Percentiles rank a stretch among this genome's conserved stretches.
These are phyloP conservation scores for Aporrectodea caliginosa DNA, from an alignment of 1,140 invertebrate genomes.

Conservation along the genomic window DNA sequence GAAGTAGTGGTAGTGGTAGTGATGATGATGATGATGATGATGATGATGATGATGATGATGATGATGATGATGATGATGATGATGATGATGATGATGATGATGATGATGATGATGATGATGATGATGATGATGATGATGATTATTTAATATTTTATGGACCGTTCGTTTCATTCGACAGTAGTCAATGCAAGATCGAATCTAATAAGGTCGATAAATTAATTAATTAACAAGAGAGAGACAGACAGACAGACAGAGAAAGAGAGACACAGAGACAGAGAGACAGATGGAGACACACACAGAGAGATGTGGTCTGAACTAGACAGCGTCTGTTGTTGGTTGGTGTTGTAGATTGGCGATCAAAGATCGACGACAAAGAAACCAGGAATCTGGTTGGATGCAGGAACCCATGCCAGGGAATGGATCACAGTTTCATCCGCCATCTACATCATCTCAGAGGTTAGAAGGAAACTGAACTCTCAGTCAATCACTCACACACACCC, in stretches of 20 bases:
- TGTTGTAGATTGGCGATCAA: not conserved
- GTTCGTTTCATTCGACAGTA: too few species aligned
- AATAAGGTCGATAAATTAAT: too few species aligned
- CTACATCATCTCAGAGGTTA: conserved; percentile 19
- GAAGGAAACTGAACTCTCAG: too few species aligned
- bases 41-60: conserved; percentile 2
- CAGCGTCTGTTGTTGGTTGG: too few species aligned
- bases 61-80: conserved; percentile 3
- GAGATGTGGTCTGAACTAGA: too few species aligned
- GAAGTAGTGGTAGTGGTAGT: not conserved
- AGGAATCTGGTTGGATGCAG: conserved; percentile 10
- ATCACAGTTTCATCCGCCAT: conserved; percentile 12
- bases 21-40: conserved; percentile 2
- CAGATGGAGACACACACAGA: too few species aligned
- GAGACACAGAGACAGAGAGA: too few species aligned
- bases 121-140: conserved; percentile 3
- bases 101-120: conserved; percentile 2
- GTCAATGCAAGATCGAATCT: too few species aligned
- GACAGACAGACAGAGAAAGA: too few species aligned
- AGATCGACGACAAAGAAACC: not conserved
- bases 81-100: conserved; percentile 2
- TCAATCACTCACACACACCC: too few species aligned
- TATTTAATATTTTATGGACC: too few species aligned
- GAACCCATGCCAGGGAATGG: conserved; percentile 23
- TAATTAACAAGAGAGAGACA: too few species aligned